Conservation (phyloP, 2,888 invertebrate species). For the Agrochola lota region DNA sequence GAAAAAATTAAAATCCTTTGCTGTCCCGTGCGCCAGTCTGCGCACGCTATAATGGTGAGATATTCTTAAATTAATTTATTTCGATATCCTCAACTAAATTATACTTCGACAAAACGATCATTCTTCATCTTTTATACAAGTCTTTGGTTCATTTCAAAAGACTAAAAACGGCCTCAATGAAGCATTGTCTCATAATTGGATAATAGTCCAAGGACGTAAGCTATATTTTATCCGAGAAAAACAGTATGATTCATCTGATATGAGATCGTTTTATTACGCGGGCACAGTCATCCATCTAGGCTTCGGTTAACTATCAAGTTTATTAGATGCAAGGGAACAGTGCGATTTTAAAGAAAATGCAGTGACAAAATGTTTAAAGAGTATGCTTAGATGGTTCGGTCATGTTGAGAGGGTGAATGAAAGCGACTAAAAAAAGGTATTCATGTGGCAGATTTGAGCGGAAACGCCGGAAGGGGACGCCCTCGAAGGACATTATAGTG, state of each 20-base stretch:
- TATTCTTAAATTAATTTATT: not conserved
- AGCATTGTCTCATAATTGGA: slow-evolving; percentile 35
- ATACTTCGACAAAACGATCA: not conserved
- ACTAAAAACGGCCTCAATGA: not conserved
- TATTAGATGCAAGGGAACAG: not conserved
- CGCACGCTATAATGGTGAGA: too few relatives aligned
- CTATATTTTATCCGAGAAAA: slow-evolving; percentile 28
- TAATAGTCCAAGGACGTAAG: slow-evolving; percentile 43
- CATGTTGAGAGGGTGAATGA: not conserved
- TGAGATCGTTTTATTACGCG: slow-evolving; percentile 19
- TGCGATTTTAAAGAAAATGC: not conserved
- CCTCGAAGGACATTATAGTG: too few relatives aligned
- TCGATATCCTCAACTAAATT: not conserved
- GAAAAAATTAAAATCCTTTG: too few relatives aligned
- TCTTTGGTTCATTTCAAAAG: not conserved
- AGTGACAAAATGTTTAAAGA: not conserved
- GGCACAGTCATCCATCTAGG: slow-evolving; percentile 12
- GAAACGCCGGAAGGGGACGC: too few relatives aligned
- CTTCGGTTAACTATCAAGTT: not conserved
- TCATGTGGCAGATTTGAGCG: not conserved
- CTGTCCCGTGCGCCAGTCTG: too few relatives aligned
- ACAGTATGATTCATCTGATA: slow-evolving; percentile 39
- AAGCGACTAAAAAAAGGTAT: not conserved
- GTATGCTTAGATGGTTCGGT: not conserved
- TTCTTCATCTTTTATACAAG: not conserved